A percentile compares a stretch with the other conserved stretches of the same genome.
Conservation (phyloP, 2,888 invertebrate genomes). For the Gymnosoma rotundatum region DNA sequence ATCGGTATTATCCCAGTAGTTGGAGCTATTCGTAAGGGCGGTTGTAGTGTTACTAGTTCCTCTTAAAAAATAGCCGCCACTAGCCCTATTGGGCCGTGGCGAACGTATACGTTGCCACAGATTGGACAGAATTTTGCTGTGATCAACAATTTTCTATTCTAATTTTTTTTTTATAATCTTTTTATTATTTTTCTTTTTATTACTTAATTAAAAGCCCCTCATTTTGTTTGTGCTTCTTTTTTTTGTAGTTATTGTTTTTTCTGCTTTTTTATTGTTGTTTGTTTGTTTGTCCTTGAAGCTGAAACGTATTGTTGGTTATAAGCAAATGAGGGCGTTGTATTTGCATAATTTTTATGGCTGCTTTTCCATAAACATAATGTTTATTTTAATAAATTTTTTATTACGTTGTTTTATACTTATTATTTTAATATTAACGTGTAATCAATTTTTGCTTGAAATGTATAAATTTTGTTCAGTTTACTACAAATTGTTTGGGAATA, state of each 20-base stretch:
- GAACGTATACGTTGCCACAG: constrained; percentile 82
- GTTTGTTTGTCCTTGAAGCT: no score
- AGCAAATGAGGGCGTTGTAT: no score
- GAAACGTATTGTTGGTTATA: no score
- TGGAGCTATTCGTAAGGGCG: constrained; percentile 34
- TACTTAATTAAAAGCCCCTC: not conserved
- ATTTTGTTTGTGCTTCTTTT: not conserved
- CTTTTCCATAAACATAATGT: constrained; percentile 47
- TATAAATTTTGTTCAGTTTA: not conserved
- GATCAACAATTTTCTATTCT: constrained; percentile 5
- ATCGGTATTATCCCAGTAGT: constrained; percentile 75
- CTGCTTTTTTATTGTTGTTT: not conserved
- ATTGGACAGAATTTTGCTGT: constrained; percentile 79
- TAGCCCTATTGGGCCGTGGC: constrained; percentile 82
- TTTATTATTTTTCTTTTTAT: not conserved
- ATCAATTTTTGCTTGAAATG: not conserved
- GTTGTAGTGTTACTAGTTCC: constrained; percentile 72
- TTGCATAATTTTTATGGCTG: not conserved
- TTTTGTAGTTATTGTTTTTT: not conserved
- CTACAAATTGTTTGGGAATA: no score
- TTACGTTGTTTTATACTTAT: constrained; percentile 14
- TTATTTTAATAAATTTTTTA: constrained; percentile 57
- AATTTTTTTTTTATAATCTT: not conserved
- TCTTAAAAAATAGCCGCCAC: constrained; percentile 81
- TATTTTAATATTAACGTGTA: not conserved